Base-by-base conservation (phyloP, 2,888 invertebrate species). In the Escarpia spicata region DNA sequence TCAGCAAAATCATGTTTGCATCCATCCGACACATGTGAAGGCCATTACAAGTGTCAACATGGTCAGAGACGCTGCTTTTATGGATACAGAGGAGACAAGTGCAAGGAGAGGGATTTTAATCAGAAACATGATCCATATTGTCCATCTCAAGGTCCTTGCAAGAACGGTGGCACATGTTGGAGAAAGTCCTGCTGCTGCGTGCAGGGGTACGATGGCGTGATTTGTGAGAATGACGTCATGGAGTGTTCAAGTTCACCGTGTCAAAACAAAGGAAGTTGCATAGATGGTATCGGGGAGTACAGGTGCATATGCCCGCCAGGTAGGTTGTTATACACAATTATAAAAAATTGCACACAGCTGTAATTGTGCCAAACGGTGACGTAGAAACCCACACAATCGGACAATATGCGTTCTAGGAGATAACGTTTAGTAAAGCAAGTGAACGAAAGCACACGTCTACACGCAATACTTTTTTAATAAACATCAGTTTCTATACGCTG, bases 141-240 rank as follows among this genome's bases (percentile, higher is more conserved):
- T n/a, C 91, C 91, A 52, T 43, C 43, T 45, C 26, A 19, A 19
- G 37, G 44, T 31, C 52, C 44, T 6, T 43, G 43, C 45, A 43
- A 15, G 43, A 91, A 91, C 45, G 44, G 52, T 19, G 91, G 91
- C 4, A 43, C 43, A 19, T 91, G 91, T n/a, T 91, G 43, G 31
- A 15, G 45, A 15, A 31, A 91, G 10, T 19, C 44, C 10, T 91
- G 91, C 31, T 91, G 91, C 52, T 91, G 91, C 8, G 75, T 75
- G 19, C 75, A 75, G 26, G 75, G 75, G n/a, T 75, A 75, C 75
- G 75, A 75, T 3, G 75, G 75, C 75, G 75, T 6, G n/a, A 19
- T 26, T 75, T 75, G 75, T 75, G 75, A 75, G 19, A 75, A 75
- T 75, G 75, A 75, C 75, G 75, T 75, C 19, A 75, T 75, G 26